Evolutionary conservation across 35 echinoderm and acorn worm species (phyloP).

Genomic region (Chiridota heheva): DNA sequence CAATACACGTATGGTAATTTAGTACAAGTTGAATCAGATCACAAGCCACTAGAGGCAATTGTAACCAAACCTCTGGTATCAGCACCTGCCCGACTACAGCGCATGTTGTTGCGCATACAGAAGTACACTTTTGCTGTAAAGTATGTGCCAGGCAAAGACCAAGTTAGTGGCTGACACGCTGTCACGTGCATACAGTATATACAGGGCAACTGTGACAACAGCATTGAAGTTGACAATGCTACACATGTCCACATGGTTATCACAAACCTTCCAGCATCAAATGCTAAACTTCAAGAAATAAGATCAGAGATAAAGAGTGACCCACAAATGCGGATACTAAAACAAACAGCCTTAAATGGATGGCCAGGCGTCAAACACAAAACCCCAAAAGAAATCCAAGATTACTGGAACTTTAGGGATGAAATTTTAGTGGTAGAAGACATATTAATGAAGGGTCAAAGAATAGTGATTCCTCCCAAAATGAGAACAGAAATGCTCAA

Average conservation of each 20-base stretch:
- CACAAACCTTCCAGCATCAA: slow-evolving; percentile 16
- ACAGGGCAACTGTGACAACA: slow-evolving; percentile 10
- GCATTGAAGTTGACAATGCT: background rate
- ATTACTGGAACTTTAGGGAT: slow-evolving; percentile 72
- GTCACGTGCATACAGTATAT: background rate
- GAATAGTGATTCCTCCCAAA: slow-evolving; percentile 10
- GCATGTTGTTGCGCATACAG: slow-evolving; percentile 55
- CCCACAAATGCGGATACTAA: slow-evolving; percentile 31
- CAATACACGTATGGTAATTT: slow-evolving; percentile 41
- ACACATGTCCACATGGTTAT: background rate
- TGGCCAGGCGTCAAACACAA: slow-evolving; percentile 63
- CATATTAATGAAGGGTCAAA: slow-evolving; percentile 58
- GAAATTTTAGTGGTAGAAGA: slow-evolving; percentile 51
- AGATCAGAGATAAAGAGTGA: slow-evolving; percentile 46
- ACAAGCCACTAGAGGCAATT: slow-evolving; percentile 61
- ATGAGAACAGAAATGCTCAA: slow-evolving; percentile 24
- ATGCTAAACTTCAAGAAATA: slow-evolving; percentile 41
- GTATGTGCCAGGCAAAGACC: slow-evolving; percentile 43
- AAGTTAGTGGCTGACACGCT: slow-evolving; percentile 62
- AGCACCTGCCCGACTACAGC: slow-evolving; percentile 41
- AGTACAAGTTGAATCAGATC: slow-evolving; percentile 42
- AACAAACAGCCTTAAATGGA: slow-evolving; percentile 39
- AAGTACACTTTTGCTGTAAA: slow-evolving; percentile 39
- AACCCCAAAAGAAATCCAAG: background rate
- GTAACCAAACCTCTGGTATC: slow-evolving; percentile 23